Base-by-base conservation (phyloP, 2,113 vertebrate genomes). In the Cricetomys ansorgei region DNA sequence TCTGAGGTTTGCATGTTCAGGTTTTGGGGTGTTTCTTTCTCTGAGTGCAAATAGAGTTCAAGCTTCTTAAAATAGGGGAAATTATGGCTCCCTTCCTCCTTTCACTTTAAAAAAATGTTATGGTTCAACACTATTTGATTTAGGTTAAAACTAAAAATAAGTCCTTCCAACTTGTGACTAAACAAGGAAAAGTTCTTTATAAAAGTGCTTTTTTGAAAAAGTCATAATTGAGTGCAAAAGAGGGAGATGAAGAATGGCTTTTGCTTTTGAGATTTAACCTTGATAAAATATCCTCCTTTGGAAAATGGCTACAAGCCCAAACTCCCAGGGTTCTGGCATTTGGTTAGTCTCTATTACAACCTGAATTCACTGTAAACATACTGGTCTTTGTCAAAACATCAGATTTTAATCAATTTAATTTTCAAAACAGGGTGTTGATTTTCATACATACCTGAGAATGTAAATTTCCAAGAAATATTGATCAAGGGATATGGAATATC, bases 131-230 rank as follows among this genome's bases (percentile, higher is more conserved):
- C 75, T 94, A 57, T 97, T 97, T 97, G 95, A 97, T 97, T 97
- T 97, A 97, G 95, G 65, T 94, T 90, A 93, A 96, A 92, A 92
- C 94, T 97, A 97, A 97, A 97, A 98, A 98, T 97, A 98, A 95
- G 59, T 79, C 83, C 40, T 81, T 93, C 59, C 50, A 90, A 88
- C n/a, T 85, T 94, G 95, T 97, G 94, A 94, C 97, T 98, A 97
- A 97, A 98, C 84, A 97, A 97, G 97, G 95, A 94, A 97, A 97
- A 62, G 10, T 65, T 94, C n/a, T 90, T 34, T 73, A 89, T 62
- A 92, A 94, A 95, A 91, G 84, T 55, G 37, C 92, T 95, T 93
- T 91, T 91, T 53, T 6, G 0, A 85, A 89, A 94, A 88, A 86
- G 40, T 91, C 19, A 43, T 72, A 67, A 67, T 29, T 85, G 79